Percentiles rank a stretch among this genome's conserved stretches.
These are phyloP conservation scores for Diplodus puntazzo DNA, from an alignment of 2,797 vertebrate species.

Conservation along the genomic window DNA sequence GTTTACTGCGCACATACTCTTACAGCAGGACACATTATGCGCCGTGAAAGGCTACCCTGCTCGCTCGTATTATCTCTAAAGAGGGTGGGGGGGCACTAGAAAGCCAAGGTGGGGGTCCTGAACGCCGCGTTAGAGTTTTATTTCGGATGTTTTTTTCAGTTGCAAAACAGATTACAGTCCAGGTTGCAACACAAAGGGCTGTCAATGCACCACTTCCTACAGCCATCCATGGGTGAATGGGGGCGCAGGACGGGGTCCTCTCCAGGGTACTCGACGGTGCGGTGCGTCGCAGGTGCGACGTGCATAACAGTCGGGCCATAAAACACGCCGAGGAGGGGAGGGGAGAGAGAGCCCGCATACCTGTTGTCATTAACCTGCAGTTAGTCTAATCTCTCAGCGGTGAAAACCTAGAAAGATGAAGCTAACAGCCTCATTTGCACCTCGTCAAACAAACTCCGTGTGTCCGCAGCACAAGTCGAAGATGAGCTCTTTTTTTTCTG, in stretches of 20 bases:
- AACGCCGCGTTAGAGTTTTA: conserved; percentile 78
- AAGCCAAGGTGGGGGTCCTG: conserved; percentile 85
- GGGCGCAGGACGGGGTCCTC: conserved; percentile 70
- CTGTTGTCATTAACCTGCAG: conserved; percentile 72
- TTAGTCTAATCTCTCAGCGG: conserved; percentile 3
- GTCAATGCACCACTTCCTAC: conserved; percentile 87
- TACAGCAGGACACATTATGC: conserved; percentile 50
- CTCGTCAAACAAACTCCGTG: not conserved
- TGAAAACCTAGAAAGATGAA: conserved; percentile 6
- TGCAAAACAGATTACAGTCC: conserved; percentile 89
- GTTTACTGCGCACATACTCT: conserved; percentile 51
- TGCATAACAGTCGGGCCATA: conserved; percentile 72
- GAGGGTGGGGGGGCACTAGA: conserved; percentile 52
- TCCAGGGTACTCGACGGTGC: conserved; percentile 68
- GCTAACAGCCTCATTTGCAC: conserved; percentile 53
- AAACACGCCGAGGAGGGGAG: conserved; percentile 47
- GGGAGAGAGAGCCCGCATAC: conserved; percentile 42
- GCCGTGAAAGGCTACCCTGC: conserved; percentile 52
- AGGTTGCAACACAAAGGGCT: conserved; percentile 84
- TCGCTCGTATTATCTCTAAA: conserved; percentile 60
- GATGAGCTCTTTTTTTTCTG: not conserved
- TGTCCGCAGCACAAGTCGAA: no score
- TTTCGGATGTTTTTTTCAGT: conserved; percentile 88
- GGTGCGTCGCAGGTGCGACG: conserved; percentile 86
- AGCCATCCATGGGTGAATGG: conserved; percentile 79